Base-by-base conservation (phyloP, 2,888 invertebrate species). In the Acronicta leporina region DNA sequence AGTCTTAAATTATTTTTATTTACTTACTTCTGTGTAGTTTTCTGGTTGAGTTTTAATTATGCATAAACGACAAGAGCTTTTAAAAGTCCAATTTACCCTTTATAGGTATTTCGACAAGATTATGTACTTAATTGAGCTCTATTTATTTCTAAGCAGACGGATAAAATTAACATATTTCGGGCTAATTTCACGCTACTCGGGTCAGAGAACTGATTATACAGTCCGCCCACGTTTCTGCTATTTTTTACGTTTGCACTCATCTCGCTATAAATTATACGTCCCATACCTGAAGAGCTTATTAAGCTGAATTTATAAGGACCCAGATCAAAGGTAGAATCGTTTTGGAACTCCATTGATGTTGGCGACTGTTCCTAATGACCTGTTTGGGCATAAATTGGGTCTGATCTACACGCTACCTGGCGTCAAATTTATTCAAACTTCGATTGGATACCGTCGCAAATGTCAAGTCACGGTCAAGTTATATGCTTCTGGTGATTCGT, bases 211-310 rank as follows among this genome's bases (percentile, higher is more conserved):
- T 64, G 70, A 74, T 75, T 73, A 75, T 56, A 54, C 40, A 72
- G 56, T 73, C 66, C 63, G 54, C 63, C 66, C 77, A 75, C 70
- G 77, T 69, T 59, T 58, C 49, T 55, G 63, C 62, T 49, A 72
- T 81, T 74, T 74, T 75, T 80, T 68, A 73, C 61, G 35, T 65
- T 63, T 74, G 59, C 77, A 68, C 74, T 74, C 79, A 73, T 66
- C 76, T 66, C 63, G 62, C 62, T 52, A 81, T 81, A 79, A 78
- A 73, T 81, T 78, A 80, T 76, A 57, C 59, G 58, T 64, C 73
- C 73, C 66, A 75, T 78, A 78, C 75, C 80, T 81, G 73, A 73
- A 76, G 67, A 70, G 68, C 63, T 78, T 77, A 79, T 81, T 79
- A 73, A 69, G 63, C 59, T 60, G 54, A 77, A 79, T 81, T 72